Percentiles rank a stretch among this genome's conserved stretches.
These are phyloP conservation scores for Syngnathus scovelli DNA, from an alignment of 2,113 vertebrate species.

Conservation along the genomic window DNA sequence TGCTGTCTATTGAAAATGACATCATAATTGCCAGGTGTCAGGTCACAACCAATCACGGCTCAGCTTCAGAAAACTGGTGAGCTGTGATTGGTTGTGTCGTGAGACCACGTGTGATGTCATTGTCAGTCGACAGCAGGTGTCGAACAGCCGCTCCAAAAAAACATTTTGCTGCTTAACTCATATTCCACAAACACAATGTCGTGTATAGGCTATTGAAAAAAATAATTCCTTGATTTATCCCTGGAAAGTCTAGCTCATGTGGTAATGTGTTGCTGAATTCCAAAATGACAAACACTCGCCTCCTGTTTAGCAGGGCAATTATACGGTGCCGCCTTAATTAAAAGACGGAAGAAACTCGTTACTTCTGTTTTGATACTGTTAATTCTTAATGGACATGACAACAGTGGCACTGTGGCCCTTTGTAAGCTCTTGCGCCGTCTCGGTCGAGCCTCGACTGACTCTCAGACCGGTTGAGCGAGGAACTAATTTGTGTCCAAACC, in stretches of 20 bases:
- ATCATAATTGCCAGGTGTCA: too few relatives aligned
- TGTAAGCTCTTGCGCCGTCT: constrained; percentile 32
- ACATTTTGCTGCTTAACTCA: too few relatives aligned
- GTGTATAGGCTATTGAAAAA: too few relatives aligned
- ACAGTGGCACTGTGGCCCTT: constrained; percentile 14
- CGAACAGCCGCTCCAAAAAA: too few relatives aligned
- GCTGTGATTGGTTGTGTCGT: too few relatives aligned
- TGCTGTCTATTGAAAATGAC: too few relatives aligned
- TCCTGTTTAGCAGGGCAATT: constrained; percentile 44
- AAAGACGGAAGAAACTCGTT: constrained; percentile 28
- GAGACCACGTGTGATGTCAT: too few relatives aligned
- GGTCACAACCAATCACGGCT: too few relatives aligned
- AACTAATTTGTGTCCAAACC: constrained; percentile 73
- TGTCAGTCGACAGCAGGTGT: too few relatives aligned
- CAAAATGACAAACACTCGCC: constrained; percentile 40
- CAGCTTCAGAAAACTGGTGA: too few relatives aligned
- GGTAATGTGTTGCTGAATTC: constrained; percentile 41
- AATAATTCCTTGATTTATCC: constrained; percentile 57
- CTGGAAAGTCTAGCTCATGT: constrained; percentile 31
- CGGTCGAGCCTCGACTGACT: constrained; percentile 42
- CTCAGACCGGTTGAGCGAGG: constrained; percentile 50
- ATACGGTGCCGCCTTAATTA: constrained; percentile 50
- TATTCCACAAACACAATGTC: too few relatives aligned
- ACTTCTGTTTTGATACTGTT: constrained; percentile 40
- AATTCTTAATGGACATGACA: constrained; percentile 6